These are phyloP conservation scores for Festucalex cinctus DNA, from an alignment of 2,113 vertebrate genomes.

Conservation along the genomic window DNA sequence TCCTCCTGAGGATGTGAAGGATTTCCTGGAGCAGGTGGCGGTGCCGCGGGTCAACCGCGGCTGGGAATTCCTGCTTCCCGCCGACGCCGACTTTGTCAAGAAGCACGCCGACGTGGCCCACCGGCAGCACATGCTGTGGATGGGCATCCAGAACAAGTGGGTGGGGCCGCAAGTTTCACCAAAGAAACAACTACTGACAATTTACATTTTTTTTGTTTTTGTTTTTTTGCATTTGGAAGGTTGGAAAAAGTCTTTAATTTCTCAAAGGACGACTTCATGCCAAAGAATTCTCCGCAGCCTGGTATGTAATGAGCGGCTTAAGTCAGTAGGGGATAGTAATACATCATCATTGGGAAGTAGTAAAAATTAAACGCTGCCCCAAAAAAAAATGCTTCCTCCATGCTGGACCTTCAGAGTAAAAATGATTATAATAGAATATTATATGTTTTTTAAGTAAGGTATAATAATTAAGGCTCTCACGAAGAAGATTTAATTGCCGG, in stretches of 20 bases:
- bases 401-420: too few relatives aligned
- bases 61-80: conserved; percentile 93
- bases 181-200: too few relatives aligned
- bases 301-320: conserved; percentile 64
- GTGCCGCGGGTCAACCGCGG: conserved; percentile 86
- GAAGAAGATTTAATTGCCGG: too few relatives aligned
- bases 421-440: background rate
- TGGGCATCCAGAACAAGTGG: conserved; percentile 96
- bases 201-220: too few relatives aligned
- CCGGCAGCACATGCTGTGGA: conserved; percentile 96
- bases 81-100: conserved; percentile 86
- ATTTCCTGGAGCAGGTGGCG: conserved; percentile 94
- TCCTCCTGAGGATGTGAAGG: conserved; percentile 94
- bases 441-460: background rate
- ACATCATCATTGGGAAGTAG: background rate
- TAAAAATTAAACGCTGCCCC: background rate
- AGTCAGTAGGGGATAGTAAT: background rate
- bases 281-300: conserved; percentile 80
- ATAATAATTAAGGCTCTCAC: background rate
- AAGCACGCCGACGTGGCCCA: conserved; percentile 95
- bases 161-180: conserved; percentile 13
- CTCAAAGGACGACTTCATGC: conserved; percentile 84
- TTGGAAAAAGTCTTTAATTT: conserved; percentile 94
- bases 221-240: too few relatives aligned
- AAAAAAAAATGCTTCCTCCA: background rate